These are phyloP conservation scores for Oreochromis grahami DNA, from an alignment of 2,797 vertebrate species.

Conservation along the genomic window DNA sequence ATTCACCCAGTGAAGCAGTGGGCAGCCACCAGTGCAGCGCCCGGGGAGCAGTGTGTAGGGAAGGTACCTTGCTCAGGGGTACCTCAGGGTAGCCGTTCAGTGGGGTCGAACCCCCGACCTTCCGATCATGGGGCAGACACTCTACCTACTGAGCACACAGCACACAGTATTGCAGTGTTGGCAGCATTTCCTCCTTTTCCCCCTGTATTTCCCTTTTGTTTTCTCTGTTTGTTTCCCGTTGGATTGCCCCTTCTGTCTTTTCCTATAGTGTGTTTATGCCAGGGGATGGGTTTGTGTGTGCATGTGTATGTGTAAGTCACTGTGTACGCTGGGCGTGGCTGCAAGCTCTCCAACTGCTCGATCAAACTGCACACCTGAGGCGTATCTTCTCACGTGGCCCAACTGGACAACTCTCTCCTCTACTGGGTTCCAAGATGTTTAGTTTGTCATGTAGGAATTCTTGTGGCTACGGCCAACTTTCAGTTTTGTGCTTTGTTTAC, in stretches of 20 bases:
- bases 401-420: neutral
- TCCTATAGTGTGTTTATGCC: neutral
- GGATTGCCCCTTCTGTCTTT: neutral
- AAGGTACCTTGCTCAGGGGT: no score
- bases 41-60: no score
- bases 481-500: neutral
- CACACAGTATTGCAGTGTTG: neutral
- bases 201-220: neutral
- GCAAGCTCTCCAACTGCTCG: fast-evolving
- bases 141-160: no score
- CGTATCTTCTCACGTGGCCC: neutral
- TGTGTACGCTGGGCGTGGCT: neutral
- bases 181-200: neutral
- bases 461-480: fast-evolving
- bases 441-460: neutral
- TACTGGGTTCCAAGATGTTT: neutral
- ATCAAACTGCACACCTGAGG: neutral
- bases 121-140: no score
- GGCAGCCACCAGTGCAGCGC: no score
- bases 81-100: no score
- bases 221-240: neutral
- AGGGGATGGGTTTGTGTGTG: neutral
- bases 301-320: neutral
- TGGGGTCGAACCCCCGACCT: no score
- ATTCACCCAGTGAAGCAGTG: no score